Evolutionary conservation across 2,113 vertebrate genomes (phyloP).

Genomic region (Xiphophorus maculatus): DNA sequence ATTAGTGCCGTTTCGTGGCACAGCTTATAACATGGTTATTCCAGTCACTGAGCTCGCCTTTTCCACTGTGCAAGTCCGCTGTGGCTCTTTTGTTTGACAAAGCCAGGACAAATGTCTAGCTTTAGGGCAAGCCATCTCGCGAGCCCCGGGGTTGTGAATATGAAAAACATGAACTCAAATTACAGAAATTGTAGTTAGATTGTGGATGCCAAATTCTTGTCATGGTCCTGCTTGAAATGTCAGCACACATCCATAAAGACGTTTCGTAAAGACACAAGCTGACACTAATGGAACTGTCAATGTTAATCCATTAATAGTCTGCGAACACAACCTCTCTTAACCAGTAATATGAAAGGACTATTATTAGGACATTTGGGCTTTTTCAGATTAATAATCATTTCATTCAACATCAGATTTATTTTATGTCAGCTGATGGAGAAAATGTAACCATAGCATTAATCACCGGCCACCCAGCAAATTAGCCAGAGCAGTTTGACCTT

Average conservation of each 20-base stretch:
- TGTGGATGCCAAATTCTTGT: neutral
- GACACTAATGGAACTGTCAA: neutral
- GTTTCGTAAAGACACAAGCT: neutral
- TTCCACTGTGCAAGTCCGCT: constrained; percentile 32
- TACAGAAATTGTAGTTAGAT: neutral
- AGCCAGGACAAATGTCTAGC: constrained; percentile 25
- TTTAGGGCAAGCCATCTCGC: constrained; percentile 11
- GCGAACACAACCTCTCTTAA: neutral
- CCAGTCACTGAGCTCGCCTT: constrained; percentile 61
- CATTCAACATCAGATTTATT: neutral
- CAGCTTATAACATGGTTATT: constrained; percentile 71
- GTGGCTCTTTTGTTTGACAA: constrained; percentile 52
- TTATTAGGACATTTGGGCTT: neutral
- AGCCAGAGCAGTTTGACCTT: neutral
- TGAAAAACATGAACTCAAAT: neutral
- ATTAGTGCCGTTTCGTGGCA: constrained; percentile 66
- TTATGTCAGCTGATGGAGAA: neutral
- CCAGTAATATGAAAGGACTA: neutral
- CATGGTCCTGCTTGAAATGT: neutral
- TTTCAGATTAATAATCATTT: neutral
- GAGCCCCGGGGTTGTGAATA: constrained; percentile 9
- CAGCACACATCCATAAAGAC: neutral
- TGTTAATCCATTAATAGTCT: neutral
- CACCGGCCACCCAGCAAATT: neutral
- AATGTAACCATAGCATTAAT: neutral